Base-by-base conservation (phyloP, 2,797 vertebrate genomes). In the Tympanoctomys barrerae region DNA sequence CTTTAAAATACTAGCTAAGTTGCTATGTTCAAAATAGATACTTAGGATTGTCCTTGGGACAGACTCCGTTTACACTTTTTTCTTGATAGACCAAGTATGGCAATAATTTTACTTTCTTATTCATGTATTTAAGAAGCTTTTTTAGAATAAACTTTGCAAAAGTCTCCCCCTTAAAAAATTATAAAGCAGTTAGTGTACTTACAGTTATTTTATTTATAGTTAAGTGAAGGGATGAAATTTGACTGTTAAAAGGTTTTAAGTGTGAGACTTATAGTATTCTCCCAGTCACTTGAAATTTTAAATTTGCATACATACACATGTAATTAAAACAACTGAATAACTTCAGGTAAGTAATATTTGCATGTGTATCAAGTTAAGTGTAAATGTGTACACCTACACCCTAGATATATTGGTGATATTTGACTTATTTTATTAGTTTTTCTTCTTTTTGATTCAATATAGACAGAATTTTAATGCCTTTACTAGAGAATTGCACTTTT, bases 181-280 rank as follows among this genome's bases (percentile, higher is more conserved):
- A 39, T 68, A 19, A 88, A 87, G 88, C 64, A 57, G 16, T 57
- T 57, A 57, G 54, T 57, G 16, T 57, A 57, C 16, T 16, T 57
- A 57, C 16, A 57, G 54, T 26, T 26, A 26, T 91, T 91, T 64
- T 83, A 64, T 68, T 28, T 90, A 39, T 57, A 71, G 28, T 57
- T 88, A 59, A 79, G 39, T 71, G 13, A 1, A 78, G 24, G 42
- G 49, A 90, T 8, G 18, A 21, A 13, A 62, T 77, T 88, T 81
- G 22, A 70, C 14, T 77, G 24, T 82, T 0, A 36, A 73, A 87
- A 16, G 33, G 4, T 26, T 77, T 68, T 9, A 66, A 42, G 39
- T 94, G 83, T 61, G 36, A 87, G 7, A 26, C 4, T 14, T n/a
- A 93, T 73, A 89, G 91, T 28, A 86, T 91, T 70, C 13, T 79